Evolutionary conservation across 2,113 vertebrate species (phyloP).

Genomic region (Gnathonemus echidnorhynchus): DNA sequence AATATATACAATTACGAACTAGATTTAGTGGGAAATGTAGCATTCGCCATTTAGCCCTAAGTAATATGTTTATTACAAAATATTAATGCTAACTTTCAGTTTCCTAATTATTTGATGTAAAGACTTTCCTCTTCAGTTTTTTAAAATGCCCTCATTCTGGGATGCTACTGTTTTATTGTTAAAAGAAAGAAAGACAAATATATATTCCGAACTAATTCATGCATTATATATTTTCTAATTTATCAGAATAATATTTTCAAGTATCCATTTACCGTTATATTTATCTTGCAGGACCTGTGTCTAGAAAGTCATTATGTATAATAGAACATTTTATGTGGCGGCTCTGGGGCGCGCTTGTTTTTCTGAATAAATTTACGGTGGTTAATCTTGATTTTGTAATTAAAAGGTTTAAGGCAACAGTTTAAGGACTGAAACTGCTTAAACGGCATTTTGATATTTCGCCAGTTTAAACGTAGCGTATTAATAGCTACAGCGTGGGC

Average conservation of each 20-base stretch:
- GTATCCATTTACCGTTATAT: not conserved
- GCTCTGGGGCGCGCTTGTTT: slow-evolving; percentile 73
- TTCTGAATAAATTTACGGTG: slow-evolving; percentile 56
- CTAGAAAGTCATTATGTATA: slow-evolving; percentile 68
- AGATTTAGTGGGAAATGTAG: not conserved
- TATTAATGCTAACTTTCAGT: not conserved
- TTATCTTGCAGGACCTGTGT: slow-evolving; percentile 76
- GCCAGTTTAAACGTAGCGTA: not conserved
- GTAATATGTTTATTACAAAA: not conserved
- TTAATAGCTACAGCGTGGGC: slow-evolving; percentile 11
- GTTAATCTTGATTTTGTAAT: slow-evolving; percentile 38
- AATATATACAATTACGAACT: not conserved
- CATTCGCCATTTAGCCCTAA: not conserved
- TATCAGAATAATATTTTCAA: not conserved
- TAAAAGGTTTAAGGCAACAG: not conserved
- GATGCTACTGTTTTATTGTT: not conserved
- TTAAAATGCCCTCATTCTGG: not conserved
- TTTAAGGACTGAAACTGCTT: not conserved
- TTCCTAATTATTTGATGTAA: not conserved
- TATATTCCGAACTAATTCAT: not conserved
- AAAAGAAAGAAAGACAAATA: not conserved
- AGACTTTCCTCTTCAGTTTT: not conserved
- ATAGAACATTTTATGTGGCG: slow-evolving; percentile 86
- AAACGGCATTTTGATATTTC: not conserved
- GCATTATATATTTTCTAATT: not conserved